phyloP scores from a whole-genome alignment of 2,113 vertebrate species.

The Elaphurus davidianus region DNA sequence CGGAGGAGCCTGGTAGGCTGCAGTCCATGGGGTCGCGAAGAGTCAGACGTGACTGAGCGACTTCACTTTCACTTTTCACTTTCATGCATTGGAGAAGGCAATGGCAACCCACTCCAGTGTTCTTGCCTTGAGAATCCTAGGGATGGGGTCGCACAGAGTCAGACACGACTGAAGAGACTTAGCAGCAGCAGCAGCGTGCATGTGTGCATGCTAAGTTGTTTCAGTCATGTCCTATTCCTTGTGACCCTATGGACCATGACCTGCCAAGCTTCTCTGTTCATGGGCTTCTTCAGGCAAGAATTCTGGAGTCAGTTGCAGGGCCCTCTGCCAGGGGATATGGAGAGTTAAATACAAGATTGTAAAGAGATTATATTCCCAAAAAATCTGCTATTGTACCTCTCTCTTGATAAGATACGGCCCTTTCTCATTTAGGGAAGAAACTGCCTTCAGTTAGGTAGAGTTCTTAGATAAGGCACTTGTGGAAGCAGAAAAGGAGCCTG shows the following conservation, averaged over 20 bases:
- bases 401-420: not conserved
- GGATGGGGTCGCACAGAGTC: too few relatives aligned
- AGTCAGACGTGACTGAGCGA: too few relatives aligned
- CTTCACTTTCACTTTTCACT: too few relatives aligned
- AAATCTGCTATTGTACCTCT: not conserved
- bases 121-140: too few relatives aligned
- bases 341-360: not conserved
- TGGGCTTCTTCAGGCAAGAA: not conserved
- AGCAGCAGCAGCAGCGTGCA: not conserved
- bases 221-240: not conserved
- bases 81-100: too few relatives aligned
- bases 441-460: not conserved
- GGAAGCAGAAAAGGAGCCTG: not conserved
- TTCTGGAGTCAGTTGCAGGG: not conserved
- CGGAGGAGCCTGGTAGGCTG: too few relatives aligned
- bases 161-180: too few relatives aligned
- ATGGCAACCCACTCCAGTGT: too few relatives aligned
- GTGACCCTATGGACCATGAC: not conserved
- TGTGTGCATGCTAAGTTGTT: not conserved
- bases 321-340: not conserved
- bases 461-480: not conserved
- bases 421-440: not conserved
- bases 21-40: too few relatives aligned
- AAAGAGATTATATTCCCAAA: not conserved
- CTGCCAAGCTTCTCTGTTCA: not conserved